Base-by-base conservation (phyloP, 2,113 vertebrate species). In the Bos indicus region DNA sequence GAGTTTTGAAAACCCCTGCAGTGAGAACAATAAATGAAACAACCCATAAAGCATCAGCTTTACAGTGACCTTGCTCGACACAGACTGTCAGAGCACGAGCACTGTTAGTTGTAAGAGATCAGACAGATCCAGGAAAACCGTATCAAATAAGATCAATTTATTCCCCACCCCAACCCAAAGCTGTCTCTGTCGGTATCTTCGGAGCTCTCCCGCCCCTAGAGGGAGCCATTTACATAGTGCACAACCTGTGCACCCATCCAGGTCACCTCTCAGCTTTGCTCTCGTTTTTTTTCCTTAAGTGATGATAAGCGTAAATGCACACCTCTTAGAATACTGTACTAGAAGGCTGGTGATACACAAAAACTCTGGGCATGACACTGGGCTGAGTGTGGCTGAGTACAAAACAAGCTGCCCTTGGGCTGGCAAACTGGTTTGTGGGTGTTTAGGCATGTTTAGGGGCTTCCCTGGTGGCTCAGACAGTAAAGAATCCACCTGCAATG, bases 181-280 rank as follows among this genome's bases (percentile, higher is more conserved):
- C 33, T 51, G 26, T 40, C 81, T 74, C n/a, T 10, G 77, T 19
- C 51, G 1, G 33, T 3, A 0, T 33, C 13, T 7, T 21, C 9
- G 12, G 80, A 90, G 64, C 52, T 56, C 52, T 92, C 83, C 84
- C 4, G 8, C 96, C 97, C 89, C 93, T 91, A 96, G 95, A 54
- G 94, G 96, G 97, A 80, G 77, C 93, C 93, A 16, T 46, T 54
- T 64, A 26, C 64, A 81, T 82, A 57, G 9, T 1, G 1, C 78
- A 71, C 93, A 67, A 25, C 96, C 59, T 10, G 54, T 40, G 2
- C 88, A 15, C 40, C 93, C 92, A 4, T 14, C 28, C 81, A 2
- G 84, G 94, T 84, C 80, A 28, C 88, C 67, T n/a, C n/a, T 10
- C 14, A 6, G 46, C 15, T 93, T 92, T 40, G 51, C 43, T 87